Base-by-base conservation (phyloP, 2,113 vertebrate species). In the Epinephelus lanceolatus region DNA sequence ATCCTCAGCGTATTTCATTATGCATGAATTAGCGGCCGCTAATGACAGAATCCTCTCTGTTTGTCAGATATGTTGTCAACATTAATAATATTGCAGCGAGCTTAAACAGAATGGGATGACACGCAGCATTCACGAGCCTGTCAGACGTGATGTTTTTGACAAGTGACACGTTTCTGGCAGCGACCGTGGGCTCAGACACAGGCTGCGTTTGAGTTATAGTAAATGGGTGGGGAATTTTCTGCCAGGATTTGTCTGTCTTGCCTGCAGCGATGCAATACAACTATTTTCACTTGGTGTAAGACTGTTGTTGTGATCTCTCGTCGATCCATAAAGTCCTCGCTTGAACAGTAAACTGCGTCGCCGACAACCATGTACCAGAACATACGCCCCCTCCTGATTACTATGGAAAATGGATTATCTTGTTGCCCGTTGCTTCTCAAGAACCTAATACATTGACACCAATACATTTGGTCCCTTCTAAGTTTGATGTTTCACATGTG, bases 41-140 rank as follows among this genome's bases (percentile, higher is more conserved):
- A 93, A 94, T 93, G 90, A 90, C 86, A 78, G 86, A 71, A 86
- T 89, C 87, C 79, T 76, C 69, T 77, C 80, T 86, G 87, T 88
- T 86, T 80, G 83, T 88, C 87, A 88, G 80, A 88, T 89, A 89
- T 71, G 90, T 84, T 90, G 88, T 93, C 85, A 88, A 84, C 82
- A 87, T 86, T 78, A 93, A 89, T 91, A 90, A 87, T 75, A 60
- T 60, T 12, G 78, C 79, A 60, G 84, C 61, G 1, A 12, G 85
- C 77, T 76, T 84, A 42, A 74, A 62, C 70, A 86, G 85, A 93
- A 92, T 71, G 77, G 74, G 80, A 84, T 78, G 89, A 87, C 88
- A 89, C 70, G 81, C 81, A n/a, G 80, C 73, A 67, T 88, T 89
- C 84, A 79, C 1, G 5, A 30, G 75, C 37, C 63, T 80, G 86